Percentiles rank a stretch among this genome's conserved stretches.
phyloP scores from a whole-genome alignment of 2,888 invertebrate species.

The Pyrocoelia pectoralis region DNA sequence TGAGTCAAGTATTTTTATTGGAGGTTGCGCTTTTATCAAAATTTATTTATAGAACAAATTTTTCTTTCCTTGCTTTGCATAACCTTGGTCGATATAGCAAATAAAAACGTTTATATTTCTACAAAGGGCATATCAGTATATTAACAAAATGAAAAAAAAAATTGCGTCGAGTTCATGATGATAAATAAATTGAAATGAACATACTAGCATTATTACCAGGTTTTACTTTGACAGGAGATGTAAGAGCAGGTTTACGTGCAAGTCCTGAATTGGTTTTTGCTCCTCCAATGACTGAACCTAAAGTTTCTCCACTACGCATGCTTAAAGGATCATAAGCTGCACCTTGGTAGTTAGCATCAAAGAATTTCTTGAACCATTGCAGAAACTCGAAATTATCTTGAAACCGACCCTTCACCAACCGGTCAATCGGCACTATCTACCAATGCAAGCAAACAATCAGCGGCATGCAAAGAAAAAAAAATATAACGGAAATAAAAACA shows the following conservation, averaged over 20 bases:
- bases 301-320: conserved; percentile 84
- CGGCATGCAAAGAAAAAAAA: conserved; percentile 26
- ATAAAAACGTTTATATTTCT: no score
- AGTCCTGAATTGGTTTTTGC: conserved; percentile 63
- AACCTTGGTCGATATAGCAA: no score
- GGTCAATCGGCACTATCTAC: conserved; percentile 93
- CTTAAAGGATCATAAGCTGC: conserved; percentile 90
- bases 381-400: conserved; percentile 99
- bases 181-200: conserved; percentile 36
- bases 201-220: conserved; percentile 68
- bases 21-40: no score
- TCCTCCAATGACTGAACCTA: conserved; percentile 79
- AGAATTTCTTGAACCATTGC: conserved; percentile 99
- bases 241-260: conserved; percentile 56
- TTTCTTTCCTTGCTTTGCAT: no score
- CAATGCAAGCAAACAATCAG: conserved; percentile 45
- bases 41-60: no score
- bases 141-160: no score
- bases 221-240: conserved; percentile 61
- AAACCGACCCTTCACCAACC: conserved; percentile 96
- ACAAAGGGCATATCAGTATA: no score
- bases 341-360: conserved; percentile 98
- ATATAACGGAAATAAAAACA: conserved; percentile 13
- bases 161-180: no score
- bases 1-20: no score